A percentile compares a stretch with the other conserved stretches of the same genome.
Evolutionary conservation across 2,888 invertebrate species (phyloP).

Genomic region (Eurytoma adleriae): DNA sequence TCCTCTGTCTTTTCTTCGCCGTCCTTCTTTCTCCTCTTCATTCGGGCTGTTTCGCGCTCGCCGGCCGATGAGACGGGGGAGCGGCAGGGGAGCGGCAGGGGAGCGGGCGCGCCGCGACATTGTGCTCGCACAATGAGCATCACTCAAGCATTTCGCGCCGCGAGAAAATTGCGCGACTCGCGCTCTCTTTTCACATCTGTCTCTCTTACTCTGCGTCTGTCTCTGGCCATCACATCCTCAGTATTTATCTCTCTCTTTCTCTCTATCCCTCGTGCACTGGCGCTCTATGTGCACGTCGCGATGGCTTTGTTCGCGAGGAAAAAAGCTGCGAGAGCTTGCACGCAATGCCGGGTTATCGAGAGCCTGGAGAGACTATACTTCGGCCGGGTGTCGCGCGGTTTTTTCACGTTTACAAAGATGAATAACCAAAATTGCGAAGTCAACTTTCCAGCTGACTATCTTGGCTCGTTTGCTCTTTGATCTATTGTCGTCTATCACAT

Average conservation of each 20-base stretch:
- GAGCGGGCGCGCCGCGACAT: constrained; percentile 26
- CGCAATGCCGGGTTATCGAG: constrained; percentile 2
- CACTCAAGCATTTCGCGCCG: constrained; percentile 58
- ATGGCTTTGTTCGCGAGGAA: constrained; percentile 20
- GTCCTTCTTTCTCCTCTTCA: constrained; percentile 6
- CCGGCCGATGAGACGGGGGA: constrained; percentile 7
- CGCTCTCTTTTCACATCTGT: not conserved
- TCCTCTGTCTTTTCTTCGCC: not conserved
- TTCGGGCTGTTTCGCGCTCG: constrained; percentile 4
- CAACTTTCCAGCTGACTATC: too few relatives aligned
- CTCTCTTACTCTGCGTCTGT: not conserved
- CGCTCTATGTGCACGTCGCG: not conserved
- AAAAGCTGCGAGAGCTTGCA: constrained; percentile 31
- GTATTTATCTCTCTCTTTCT: too few relatives aligned
- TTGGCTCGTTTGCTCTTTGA: too few relatives aligned
- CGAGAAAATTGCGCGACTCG: constrained; percentile 61
- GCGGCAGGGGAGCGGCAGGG: not conserved
- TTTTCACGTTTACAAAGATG: not conserved
- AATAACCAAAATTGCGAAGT: constrained; percentile 43
- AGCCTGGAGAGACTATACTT: not conserved
- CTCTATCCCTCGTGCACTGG: not conserved
- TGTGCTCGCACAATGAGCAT: constrained; percentile 52
- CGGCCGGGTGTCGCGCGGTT: not conserved
- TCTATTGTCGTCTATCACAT: not conserved
- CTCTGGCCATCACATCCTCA: too few relatives aligned